Evolutionary conservation across 2,888 invertebrate species (phyloP), one percentile per base, ranked within the genome.

Genomic region (Rhamnusium bicolor): DNA sequence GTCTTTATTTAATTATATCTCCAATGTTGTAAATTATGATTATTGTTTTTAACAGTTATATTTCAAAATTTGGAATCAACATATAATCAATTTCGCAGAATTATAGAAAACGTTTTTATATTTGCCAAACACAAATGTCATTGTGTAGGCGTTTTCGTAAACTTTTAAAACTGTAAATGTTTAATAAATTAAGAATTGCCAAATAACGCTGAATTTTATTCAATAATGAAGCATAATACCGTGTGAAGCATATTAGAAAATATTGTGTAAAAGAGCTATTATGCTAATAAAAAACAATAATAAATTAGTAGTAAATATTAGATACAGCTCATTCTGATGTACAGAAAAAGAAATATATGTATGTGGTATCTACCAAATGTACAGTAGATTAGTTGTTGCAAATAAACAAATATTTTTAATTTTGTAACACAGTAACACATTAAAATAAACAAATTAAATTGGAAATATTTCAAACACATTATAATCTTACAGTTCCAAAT

Each of bases 131-230:
- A 16, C 7, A 63, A 63, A 63, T 63, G 63, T 63, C 49, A 63
- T 16, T 16, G 49, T 12, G 63, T 63, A 18, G 63, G 63, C 16
- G 63, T 51, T 27, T 49, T 47, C 14, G 7, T 51, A 63, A 51
- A 63, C 40, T 16, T 18, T 46, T 24, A 61, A 21, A 18, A 21
- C 21, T 46, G 12, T 19, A 47, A 18, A 40, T 47, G 47, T 24
- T n/a, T 21, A 61, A 61, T 47, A 47, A 40, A 16, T 58, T 58
- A 32, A 19, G 58, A 32, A 58, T 58, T 29, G 58, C 32, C 58
- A 10, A 16, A 32, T 18, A 32, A 29, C 16, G 16, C 32, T 58
- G 29, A 18, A 58, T 32, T 54, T 58, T 32, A 32, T 58, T 32
- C 16, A 40, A 58, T 58, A 29, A 18, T 58, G 10, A 58, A 40